Percentiles rank a stretch among this genome's conserved stretches.
Evolutionary conservation across 1,140 invertebrate genomes (phyloP).

Genomic region (Pentalonia nigronervosa): DNA sequence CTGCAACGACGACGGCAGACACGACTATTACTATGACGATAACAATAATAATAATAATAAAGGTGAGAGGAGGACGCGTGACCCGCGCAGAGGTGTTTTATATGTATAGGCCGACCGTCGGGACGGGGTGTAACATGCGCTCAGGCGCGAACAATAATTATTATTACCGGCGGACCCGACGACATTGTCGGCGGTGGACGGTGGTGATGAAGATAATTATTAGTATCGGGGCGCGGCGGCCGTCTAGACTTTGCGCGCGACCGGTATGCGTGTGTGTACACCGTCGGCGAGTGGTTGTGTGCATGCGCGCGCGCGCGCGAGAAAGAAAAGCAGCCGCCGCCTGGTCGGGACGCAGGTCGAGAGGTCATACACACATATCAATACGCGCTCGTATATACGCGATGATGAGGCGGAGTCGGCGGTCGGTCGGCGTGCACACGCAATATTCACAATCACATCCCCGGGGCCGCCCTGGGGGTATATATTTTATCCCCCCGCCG

Average conservation of each 20-base stretch:
- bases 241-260: slow-evolving; percentile 44
- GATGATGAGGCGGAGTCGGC: background rate
- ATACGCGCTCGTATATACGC: background rate
- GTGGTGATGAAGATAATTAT: background rate
- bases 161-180: slow-evolving; percentile 4
- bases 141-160: slow-evolving; percentile 22
- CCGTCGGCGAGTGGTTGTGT: background rate
- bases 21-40: background rate
- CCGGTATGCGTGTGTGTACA: background rate
- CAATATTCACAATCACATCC: slow-evolving; percentile 38
- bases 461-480: slow-evolving; percentile 31
- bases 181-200: slow-evolving; percentile 1
- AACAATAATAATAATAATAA: background rate
- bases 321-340: background rate
- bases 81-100: background rate
- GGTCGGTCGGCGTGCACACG: slow-evolving; percentile 7
- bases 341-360: slow-evolving; percentile 38
- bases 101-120: background rate
- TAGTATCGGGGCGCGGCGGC: slow-evolving; percentile 19
- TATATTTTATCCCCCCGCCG: background rate
- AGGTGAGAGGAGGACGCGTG: background rate
- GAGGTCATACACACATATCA: slow-evolving; percentile 45
- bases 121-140: background rate
- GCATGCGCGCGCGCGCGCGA: background rate
- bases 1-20: background rate